Base-by-base conservation (phyloP, 2,113 vertebrate genomes). In the Nothocercus nigrocapillus region DNA sequence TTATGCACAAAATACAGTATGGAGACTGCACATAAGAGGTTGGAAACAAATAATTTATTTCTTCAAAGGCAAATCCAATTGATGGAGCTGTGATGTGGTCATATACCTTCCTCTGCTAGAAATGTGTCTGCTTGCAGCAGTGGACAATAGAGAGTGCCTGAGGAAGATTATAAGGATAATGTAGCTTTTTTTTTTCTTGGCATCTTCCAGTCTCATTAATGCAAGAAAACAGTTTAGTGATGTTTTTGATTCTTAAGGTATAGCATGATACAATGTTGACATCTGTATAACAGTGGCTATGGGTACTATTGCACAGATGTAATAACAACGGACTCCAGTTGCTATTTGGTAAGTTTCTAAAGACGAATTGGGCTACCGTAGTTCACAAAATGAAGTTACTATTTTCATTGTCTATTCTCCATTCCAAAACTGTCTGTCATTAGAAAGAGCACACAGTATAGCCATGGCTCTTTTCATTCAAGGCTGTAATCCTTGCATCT, bases 271-370 rank as follows among this genome's bases (percentile, higher is more conserved):
- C 7, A 74, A 66, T 51, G 25, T 7, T 32, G 36, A 12, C 7
- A n/a, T 0, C 20, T 47, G 0, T 73, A 5, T 40, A 32, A 64
- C 18, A 21, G 16, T 45, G 58, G 22, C 10, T 86, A 12, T 64
- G 67, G 44, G 7, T 38, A 14, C 14, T 25, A 13, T 24, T 24
- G 17, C 11, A 22, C 78, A 2, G 2, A 8, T 1, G 0, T 32
- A n/a, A n/a, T 69, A 76, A 54, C 3, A 32, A 42, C 18, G 21
- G 11, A 56, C 18, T 61, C 64, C 21, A 34, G 17, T 42, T 86
- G 38, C 13, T 78, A 2, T 25, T 87, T 58, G 9, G 0, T 66
- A 58, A 56, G 25, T 49, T 85, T 86, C 59, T 69, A 49, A 68
- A 53, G 64, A 7, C 36, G 72, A 66, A 30, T 6, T 30, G 5